These are phyloP conservation scores for Ethmia dodecea DNA, from an alignment of 2,888 invertebrate genomes.

Conservation along the genomic window DNA sequence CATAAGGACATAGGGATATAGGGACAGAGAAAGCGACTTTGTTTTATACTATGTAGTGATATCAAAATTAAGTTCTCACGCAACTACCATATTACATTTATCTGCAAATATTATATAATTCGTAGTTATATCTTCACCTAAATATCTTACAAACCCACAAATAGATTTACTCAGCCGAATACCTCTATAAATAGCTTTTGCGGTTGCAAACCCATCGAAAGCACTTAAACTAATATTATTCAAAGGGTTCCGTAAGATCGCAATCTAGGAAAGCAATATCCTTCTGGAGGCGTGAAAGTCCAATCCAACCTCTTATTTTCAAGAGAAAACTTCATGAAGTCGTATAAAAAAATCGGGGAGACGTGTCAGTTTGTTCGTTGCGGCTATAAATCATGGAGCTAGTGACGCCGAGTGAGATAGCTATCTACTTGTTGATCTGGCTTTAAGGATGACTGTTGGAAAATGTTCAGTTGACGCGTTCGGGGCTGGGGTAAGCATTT, in stretches of 20 bases:
- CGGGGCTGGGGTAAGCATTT: too few relatives aligned
- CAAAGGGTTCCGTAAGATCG: slow-evolving; percentile 40
- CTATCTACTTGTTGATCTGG: slow-evolving; percentile 46
- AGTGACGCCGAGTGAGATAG: slow-evolving; percentile 20
- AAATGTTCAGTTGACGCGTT: not conserved
- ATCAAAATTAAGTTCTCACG: too few relatives aligned
- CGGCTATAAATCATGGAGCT: slow-evolving; percentile 42
- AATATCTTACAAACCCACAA: too few relatives aligned
- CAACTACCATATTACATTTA: too few relatives aligned
- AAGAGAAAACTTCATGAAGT: slow-evolving; percentile 26
- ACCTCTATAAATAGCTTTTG: too few relatives aligned
- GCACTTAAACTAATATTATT: slow-evolving; percentile 25
- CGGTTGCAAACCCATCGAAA: too few relatives aligned
- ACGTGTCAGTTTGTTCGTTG: slow-evolving; percentile 29
- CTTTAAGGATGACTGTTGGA: not conserved
- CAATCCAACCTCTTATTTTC: slow-evolving; percentile 32
- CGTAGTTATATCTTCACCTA: too few relatives aligned
- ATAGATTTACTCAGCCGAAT: too few relatives aligned
- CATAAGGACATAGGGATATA: too few relatives aligned
- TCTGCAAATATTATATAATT: too few relatives aligned
- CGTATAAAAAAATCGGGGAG: slow-evolving; percentile 35
- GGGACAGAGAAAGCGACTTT: too few relatives aligned
- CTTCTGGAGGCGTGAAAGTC: slow-evolving; percentile 40
- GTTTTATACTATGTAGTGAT: too few relatives aligned
- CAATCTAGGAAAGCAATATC: slow-evolving; percentile 60